Evolutionary conservation across 2,888 invertebrate species (phyloP).

Genomic region (Disparrhopalites patrizii): DNA sequence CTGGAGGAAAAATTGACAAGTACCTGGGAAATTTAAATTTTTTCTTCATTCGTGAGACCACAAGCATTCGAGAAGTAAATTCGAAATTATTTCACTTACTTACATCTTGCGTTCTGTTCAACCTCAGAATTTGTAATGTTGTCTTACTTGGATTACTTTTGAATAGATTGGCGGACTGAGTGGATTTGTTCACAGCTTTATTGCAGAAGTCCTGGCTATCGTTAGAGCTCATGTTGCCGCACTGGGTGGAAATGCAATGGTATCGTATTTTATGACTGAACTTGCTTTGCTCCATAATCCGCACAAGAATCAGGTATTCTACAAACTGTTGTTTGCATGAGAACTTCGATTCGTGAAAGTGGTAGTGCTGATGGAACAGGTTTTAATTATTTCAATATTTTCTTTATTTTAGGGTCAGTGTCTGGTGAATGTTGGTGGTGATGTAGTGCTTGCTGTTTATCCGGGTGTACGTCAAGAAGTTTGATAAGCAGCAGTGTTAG

Average conservation of each 20-base stretch:
- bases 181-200: constrained; percentile 90
- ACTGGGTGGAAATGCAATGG: constrained; percentile 90
- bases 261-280: constrained; percentile 89
- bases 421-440: constrained; percentile 90
- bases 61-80: constrained; percentile 76
- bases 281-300: constrained; percentile 85
- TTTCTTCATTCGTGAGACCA: constrained; percentile 92
- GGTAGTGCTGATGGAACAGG: too few relatives aligned
- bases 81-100: neutral
- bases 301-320: constrained; percentile 86
- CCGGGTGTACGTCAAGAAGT: neutral
- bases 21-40: constrained; percentile 88
- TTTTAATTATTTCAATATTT: too few relatives aligned
- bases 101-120: neutral
- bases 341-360: neutral
- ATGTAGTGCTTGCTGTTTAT: constrained; percentile 62
- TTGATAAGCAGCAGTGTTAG: too few relatives aligned
- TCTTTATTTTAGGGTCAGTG: constrained; percentile 78
- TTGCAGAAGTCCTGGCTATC: constrained; percentile 88
- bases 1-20: constrained; percentile 71
- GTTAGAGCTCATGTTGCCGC: constrained; percentile 89
- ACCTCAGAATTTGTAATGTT: too few relatives aligned
- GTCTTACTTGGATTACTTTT: neutral
- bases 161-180: constrained; percentile 80
- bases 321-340: neutral